These are phyloP conservation scores for Zosterops japonicus DNA, from an alignment of 2,113 vertebrate species.

Conservation along the genomic window DNA sequence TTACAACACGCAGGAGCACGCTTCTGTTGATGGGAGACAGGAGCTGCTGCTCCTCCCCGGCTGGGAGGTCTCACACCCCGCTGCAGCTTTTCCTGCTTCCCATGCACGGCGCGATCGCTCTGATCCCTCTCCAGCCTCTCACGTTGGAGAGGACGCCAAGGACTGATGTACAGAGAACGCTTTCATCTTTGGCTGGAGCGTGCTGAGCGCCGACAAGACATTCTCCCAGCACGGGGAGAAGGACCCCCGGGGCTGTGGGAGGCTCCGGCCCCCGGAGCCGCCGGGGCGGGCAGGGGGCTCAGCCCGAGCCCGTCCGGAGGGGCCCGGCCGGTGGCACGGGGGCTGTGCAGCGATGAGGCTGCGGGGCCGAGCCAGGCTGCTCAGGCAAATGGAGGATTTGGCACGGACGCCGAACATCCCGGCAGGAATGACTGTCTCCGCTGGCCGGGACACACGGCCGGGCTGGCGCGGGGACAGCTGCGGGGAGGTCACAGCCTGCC, in stretches of 20 bases:
- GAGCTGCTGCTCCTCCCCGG: background rate
- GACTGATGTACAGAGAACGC: background rate
- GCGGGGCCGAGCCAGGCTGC: background rate
- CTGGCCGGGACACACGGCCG: background rate
- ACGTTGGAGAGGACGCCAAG: background rate
- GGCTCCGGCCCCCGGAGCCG: background rate
- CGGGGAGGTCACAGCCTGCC: background rate
- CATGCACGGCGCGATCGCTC: background rate
- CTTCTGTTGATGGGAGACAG: rapidly evolving
- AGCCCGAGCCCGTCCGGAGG: rapidly evolving
- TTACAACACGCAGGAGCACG: rapidly evolving
- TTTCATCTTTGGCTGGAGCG: background rate
- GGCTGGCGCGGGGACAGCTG: background rate
- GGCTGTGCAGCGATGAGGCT: background rate
- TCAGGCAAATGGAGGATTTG: background rate
- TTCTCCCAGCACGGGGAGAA: rapidly evolving
- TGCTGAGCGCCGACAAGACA: background rate
- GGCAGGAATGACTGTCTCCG: background rate
- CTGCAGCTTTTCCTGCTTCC: background rate
- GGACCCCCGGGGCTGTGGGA: background rate
- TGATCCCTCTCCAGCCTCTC: background rate
- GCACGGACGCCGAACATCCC: background rate
- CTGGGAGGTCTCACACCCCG: background rate
- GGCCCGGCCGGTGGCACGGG: background rate
- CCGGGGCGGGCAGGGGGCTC: background rate